Conservation (phyloP, 2,888 invertebrate genomes). For the Spodoptera exigua region DNA sequence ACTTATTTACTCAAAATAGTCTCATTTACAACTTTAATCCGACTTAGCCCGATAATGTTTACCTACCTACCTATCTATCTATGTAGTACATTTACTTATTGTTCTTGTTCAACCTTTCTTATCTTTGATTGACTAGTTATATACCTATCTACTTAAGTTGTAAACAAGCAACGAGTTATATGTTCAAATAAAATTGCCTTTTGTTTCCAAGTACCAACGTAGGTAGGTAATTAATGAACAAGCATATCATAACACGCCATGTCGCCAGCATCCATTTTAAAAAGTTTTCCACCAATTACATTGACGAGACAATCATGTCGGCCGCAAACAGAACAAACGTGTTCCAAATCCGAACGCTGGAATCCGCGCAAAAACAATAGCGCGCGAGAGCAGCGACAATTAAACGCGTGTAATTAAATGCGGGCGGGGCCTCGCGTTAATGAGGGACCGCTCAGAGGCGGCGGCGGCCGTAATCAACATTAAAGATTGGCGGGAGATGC, state of each 20-base stretch:
- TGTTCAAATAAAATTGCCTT: too few species aligned
- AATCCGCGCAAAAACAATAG: conserved; percentile 75
- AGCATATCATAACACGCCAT: conserved; percentile 28
- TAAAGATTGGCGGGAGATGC: conserved; percentile 90
- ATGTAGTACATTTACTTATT: too few species aligned
- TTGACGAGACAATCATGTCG: conserved; percentile 67
- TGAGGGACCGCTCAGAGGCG: conserved; percentile 87
- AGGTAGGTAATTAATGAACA: conserved; percentile 28
- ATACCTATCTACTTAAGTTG: background rate
- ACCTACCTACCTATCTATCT: too few species aligned
- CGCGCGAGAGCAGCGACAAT: conserved; percentile 73
- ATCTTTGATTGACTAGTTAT: too few species aligned
- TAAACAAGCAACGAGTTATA: too few species aligned
- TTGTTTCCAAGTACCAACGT: background rate
- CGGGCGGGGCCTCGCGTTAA: conserved; percentile 87
- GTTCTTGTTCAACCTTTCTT: too few species aligned
- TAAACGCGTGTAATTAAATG: conserved; percentile 86
- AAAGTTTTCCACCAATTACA: conserved; percentile 67
- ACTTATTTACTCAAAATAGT: too few species aligned
- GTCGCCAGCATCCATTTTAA: conserved; percentile 24
- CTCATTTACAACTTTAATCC: too few species aligned
- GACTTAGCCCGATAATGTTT: too few species aligned
- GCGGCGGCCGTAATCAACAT: conserved; percentile 87
- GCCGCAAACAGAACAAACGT: conserved; percentile 59
- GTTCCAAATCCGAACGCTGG: conserved; percentile 65